Percentiles rank a stretch among this genome's conserved stretches.
phyloP scores from a whole-genome alignment of 2,888 invertebrate genomes.

The Blastobasis adustella region DNA sequence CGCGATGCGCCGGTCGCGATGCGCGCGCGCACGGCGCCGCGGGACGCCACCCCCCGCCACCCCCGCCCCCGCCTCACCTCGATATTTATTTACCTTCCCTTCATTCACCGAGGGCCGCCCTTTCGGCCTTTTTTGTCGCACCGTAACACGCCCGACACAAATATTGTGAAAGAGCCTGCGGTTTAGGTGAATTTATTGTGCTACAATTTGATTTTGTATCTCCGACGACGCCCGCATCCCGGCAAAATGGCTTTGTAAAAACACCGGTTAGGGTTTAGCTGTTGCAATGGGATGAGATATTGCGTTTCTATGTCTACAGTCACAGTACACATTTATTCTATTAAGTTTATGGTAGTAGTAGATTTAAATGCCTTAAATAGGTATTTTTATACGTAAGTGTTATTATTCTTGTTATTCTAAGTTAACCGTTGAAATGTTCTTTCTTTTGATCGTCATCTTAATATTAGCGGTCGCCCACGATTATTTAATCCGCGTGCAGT shows the following conservation, averaged over 20 bases:
- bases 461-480: no score
- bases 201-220: conserved; percentile 56
- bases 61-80: conserved; percentile 53
- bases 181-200: conserved; percentile 71
- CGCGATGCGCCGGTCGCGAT: conserved; percentile 9
- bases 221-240: conserved; percentile 44
- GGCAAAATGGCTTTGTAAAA: conserved; percentile 17
- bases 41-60: conserved; percentile 37
- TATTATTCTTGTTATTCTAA: no score
- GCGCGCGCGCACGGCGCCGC: conserved; percentile 42
- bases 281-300: neutral
- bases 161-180: conserved; percentile 73
- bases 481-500: no score
- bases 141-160: conserved; percentile 65
- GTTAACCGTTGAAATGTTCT: no score
- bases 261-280: neutral
- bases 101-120: conserved; percentile 72
- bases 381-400: no score
- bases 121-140: conserved; percentile 72
- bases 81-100: conserved; percentile 75
- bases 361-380: no score
- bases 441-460: no score
- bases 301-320: neutral
- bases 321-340: no score
- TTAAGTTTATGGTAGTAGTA: no score